Evolutionary conservation across 2,888 invertebrate species (phyloP).

Genomic region (Schizaphis graminum): DNA sequence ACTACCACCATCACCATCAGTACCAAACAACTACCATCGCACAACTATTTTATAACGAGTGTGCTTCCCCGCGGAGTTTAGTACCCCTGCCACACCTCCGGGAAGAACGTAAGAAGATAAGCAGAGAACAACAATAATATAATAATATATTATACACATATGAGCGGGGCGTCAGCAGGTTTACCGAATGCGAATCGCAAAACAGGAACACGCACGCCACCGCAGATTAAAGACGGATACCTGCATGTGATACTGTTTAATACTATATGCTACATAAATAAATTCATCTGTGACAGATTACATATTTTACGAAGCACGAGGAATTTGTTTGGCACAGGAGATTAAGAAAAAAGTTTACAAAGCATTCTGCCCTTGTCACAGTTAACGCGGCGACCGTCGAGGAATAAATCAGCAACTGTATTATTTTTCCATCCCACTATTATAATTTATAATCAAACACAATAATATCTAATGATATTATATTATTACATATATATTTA

Average conservation of each 20-base stretch:
- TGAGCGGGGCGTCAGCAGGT: not conserved
- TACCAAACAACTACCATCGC: not conserved
- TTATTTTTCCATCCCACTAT: not conserved
- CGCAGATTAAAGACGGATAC: not conserved
- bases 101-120: not conserved
- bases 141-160: not conserved
- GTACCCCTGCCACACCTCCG: not conserved
- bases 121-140: not conserved
- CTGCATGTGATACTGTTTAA: not conserved
- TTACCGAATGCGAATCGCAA: not conserved
- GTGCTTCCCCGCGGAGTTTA: not conserved
- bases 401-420: not conserved
- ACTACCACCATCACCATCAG: not conserved
- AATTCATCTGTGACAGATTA: not conserved
- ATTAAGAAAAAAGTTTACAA: not conserved
- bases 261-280: too few species aligned
- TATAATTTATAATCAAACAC: not conserved
- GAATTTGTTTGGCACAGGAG: not conserved
- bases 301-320: not conserved
- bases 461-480: not conserved
- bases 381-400: not conserved
- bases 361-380: not conserved
- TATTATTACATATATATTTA: not conserved
- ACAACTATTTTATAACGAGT: conserved; percentile 42
- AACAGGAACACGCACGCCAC: not conserved